Conservation (phyloP, 2,797 vertebrate species). For the Ibycter americanus region DNA sequence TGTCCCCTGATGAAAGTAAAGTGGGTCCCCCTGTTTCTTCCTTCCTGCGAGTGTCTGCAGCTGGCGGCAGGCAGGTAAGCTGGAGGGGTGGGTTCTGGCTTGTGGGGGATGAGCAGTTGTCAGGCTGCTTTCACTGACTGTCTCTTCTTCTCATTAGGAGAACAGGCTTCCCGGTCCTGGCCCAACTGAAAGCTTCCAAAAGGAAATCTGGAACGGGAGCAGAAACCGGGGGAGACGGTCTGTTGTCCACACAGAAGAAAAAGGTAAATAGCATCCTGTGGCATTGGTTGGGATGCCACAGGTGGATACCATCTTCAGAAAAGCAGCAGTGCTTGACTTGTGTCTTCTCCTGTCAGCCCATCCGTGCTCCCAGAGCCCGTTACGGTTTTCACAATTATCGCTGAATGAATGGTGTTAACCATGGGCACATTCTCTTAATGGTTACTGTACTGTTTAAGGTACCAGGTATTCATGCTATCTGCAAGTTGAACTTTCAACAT, state of each 20-base stretch:
- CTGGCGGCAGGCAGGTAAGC: conserved; percentile 65
- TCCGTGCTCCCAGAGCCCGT: accelerated
- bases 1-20: neutral
- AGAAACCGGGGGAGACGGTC: conserved; percentile 56
- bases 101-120: neutral
- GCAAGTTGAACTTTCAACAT: neutral
- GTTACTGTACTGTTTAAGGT: neutral
- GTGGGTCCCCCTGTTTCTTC: neutral
- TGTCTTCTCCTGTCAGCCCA: neutral
- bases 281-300: neutral
- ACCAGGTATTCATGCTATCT: neutral
- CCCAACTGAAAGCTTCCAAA: neutral
- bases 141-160: conserved; percentile 35
- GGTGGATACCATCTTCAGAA: neutral
- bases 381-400: neutral
- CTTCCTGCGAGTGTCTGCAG: neutral
- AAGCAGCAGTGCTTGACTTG: neutral
- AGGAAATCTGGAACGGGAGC: neutral
- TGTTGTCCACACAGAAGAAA: conserved; percentile 19
- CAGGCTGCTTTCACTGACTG: neutral
- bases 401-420: neutral
- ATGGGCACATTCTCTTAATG: neutral
- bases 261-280: conserved; percentile 46
- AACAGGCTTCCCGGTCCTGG: neutral
- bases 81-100: neutral